Evolutionary conservation across 2,888 invertebrate genomes (phyloP).

Genomic region (Macrophya alboannulata): DNA sequence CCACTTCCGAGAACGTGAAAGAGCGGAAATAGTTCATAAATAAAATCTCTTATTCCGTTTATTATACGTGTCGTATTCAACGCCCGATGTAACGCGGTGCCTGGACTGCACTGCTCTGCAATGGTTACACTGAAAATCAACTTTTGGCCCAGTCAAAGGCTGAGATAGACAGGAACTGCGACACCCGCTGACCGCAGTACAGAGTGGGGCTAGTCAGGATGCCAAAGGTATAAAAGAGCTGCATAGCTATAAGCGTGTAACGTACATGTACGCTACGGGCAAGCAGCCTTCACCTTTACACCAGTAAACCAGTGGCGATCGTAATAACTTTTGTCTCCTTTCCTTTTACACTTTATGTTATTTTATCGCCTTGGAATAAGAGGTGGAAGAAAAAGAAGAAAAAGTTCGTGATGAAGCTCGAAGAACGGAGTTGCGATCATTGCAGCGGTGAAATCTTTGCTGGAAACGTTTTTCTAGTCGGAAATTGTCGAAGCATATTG

Average conservation of each 20-base stretch:
- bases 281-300: constrained; percentile 39
- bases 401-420: neutral
- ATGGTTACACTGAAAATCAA: neutral
- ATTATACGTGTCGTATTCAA: neutral
- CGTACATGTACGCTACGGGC: neutral
- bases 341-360: constrained; percentile 38
- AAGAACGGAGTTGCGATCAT: neutral
- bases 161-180: neutral
- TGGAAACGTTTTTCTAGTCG: neutral
- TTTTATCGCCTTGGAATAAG: constrained; percentile 20
- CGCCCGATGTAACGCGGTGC: too few relatives aligned
- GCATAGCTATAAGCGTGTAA: neutral
- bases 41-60: neutral
- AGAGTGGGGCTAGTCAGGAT: neutral
- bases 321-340: constrained; percentile 35
- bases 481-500: neutral
- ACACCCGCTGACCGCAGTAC: constrained; percentile 29
- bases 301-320: constrained; percentile 24
- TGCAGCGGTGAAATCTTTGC: neutral
- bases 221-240: constrained; percentile 5
- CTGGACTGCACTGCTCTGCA: neutral
- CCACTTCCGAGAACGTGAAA: neutral
- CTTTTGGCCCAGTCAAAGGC: constrained; percentile 28
- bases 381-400: neutral
- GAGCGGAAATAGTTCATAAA: neutral